These are phyloP conservation scores for Silurus asotus DNA, from an alignment of 2,113 vertebrate genomes.

Conservation along the genomic window DNA sequence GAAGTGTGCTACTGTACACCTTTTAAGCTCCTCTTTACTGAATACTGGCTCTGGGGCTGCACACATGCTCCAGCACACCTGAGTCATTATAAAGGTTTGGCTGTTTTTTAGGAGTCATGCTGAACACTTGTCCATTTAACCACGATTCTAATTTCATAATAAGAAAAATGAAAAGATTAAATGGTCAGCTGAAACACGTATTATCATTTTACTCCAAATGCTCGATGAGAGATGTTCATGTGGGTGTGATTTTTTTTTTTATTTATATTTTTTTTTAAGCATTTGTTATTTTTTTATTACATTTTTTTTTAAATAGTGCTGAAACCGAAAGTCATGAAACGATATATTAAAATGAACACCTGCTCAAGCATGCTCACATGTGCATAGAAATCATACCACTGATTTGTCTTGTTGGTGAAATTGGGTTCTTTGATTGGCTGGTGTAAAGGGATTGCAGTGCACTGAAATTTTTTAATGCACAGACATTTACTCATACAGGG, in stretches of 20 bases:
- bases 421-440: neutral
- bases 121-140: neutral
- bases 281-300: neutral
- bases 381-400: neutral
- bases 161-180: neutral
- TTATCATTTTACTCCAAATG: neutral
- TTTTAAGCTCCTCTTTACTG: neutral
- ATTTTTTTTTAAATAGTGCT: neutral
- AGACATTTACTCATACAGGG: neutral
- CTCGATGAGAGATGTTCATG: neutral
- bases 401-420: neutral
- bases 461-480: neutral
- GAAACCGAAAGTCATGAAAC: too few relatives aligned
- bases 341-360: too few relatives aligned
- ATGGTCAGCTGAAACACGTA: neutral
- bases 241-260: neutral
- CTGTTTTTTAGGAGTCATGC: neutral
- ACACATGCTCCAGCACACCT: neutral
- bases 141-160: neutral
- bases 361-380: neutral
- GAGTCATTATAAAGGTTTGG: neutral
- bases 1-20: neutral
- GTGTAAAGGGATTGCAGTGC: neutral
- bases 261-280: neutral
- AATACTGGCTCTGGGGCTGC: neutral